Percentiles rank a stretch among this genome's conserved stretches.
Conservation (phyloP, 2,888 invertebrate species). For the Odiellus spinosus region DNA sequence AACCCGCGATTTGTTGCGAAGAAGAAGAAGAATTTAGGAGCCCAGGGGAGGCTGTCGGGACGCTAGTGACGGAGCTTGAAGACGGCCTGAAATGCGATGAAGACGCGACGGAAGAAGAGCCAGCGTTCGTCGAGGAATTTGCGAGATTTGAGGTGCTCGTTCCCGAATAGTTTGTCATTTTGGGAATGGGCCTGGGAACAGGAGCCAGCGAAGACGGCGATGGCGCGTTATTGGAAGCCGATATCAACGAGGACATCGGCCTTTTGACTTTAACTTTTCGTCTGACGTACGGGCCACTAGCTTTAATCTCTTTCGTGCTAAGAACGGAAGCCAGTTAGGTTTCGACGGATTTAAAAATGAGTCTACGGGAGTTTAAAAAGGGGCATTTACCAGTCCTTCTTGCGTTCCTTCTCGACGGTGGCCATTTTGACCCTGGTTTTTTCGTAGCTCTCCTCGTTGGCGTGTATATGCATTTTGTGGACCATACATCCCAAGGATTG, state of each 20-base stretch:
- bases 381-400: conserved; percentile 76
- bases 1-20: too few relatives aligned
- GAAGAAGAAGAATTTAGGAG: neutral
- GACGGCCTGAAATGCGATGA: neutral
- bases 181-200: too few relatives aligned
- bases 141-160: conserved; percentile 21
- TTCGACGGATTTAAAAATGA: neutral
- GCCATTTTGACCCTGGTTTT: conserved; percentile 82
- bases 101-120: neutral
- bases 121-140: conserved; percentile 3
- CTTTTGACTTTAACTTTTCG: conserved; percentile 63
- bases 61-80: neutral
- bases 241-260: conserved; percentile 7
- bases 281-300: conserved; percentile 74
- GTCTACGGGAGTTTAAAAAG: neutral
- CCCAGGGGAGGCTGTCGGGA: neutral
- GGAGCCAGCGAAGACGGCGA: too few relatives aligned
- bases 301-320: conserved; percentile 78
- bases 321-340: neutral
- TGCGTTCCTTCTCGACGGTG: conserved; percentile 67
- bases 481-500: conserved; percentile 72
- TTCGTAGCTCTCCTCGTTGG: conserved; percentile 90
- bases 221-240: neutral
- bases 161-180: conserved; percentile 8
- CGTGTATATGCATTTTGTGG: conserved; percentile 76